Evolutionary conservation across 2,888 invertebrate species (phyloP).

Genomic region (Athripsodes cinereus): DNA sequence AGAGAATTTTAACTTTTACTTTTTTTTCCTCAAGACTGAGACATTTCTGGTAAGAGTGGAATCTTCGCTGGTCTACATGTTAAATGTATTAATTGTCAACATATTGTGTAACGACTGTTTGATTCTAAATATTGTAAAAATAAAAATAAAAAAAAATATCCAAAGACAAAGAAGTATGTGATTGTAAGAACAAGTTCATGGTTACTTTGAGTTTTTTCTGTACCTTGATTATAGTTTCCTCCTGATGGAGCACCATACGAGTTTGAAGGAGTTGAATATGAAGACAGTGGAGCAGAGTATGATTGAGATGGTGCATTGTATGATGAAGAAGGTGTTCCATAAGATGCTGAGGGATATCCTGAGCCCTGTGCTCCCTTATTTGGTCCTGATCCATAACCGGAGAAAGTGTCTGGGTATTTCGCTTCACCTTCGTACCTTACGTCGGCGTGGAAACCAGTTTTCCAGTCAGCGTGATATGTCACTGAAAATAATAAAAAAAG

Average conservation of each 20-base stretch:
- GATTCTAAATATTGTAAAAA: too few relatives aligned
- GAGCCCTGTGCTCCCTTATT: conserved; percentile 27
- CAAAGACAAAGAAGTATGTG: too few relatives aligned
- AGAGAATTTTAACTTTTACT: too few relatives aligned
- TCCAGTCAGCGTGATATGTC: conserved; percentile 74
- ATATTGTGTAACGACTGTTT: too few relatives aligned
- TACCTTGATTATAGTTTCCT: not conserved
- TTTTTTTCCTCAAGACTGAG: too few relatives aligned
- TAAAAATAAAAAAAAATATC: too few relatives aligned
- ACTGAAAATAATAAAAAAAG: conserved; percentile 47
- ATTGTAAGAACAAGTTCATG: too few relatives aligned
- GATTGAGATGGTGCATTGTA: conserved; percentile 8
- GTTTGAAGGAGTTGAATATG: not conserved
- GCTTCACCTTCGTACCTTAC: conserved; percentile 69
- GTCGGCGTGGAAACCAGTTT: conserved; percentile 73
- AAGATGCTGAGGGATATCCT: conserved; percentile 31
- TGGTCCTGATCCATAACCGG: conserved; percentile 35
- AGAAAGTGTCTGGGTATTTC: conserved; percentile 54
- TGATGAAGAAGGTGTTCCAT: conserved; percentile 29
- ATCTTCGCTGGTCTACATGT: too few relatives aligned
- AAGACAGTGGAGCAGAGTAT: conserved; percentile 1
- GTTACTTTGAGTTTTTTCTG: too few relatives aligned
- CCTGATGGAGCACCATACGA: not conserved
- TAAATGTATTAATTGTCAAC: too few relatives aligned
- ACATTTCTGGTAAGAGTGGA: too few relatives aligned